Base-by-base conservation (phyloP, 2,888 invertebrate species). In the Drosophila borealis region DNA sequence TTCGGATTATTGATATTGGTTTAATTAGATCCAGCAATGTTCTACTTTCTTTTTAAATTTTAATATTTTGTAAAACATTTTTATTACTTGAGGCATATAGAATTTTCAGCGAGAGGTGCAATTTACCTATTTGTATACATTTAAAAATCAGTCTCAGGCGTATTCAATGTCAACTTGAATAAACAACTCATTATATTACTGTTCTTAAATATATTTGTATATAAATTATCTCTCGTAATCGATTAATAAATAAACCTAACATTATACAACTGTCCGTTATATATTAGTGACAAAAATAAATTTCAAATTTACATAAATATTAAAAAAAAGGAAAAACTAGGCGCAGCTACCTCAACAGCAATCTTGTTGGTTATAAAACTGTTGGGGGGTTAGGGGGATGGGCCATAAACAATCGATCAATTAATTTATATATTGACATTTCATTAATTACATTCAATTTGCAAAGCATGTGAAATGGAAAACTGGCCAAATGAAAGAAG, bases 361-460 rank as follows among this genome's bases (percentile, higher is more conserved):
- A 74, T 49, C 56, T 29, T 25, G 56, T 49, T 67, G 74, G 57
- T 73, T 74, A 61, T 73, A 57, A 61, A 46, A 33, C 21, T 21
- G 59, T 3, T 2, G 14, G 14, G 4, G 29, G 10, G 9, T 10
- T 4, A 11, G 19, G 34, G 29, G 53, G 13, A 4, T 10, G 10
- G 5, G 17, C 42, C 54, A 49, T 14, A 29, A 50, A 67, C 46
- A 62, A 50, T 41, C 42, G 64, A 50, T 51, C 63, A 57, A 67
- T 74, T 64, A 57, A 62, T 75, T 57, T 67, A 39, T 55, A 45
- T 55, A 82, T 62, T 73, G 81, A 60, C 74, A 80, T 70, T 77
- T 68, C 48, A 77, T 79, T 74, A 80, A 79, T 71, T 69, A 71
- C 70, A 59, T 59, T 64, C 74, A 62, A 79, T 64, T 70, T 60